Evolutionary conservation across 2,797 vertebrate species (phyloP).

Genomic region (Fistularia tabacaria): DNA sequence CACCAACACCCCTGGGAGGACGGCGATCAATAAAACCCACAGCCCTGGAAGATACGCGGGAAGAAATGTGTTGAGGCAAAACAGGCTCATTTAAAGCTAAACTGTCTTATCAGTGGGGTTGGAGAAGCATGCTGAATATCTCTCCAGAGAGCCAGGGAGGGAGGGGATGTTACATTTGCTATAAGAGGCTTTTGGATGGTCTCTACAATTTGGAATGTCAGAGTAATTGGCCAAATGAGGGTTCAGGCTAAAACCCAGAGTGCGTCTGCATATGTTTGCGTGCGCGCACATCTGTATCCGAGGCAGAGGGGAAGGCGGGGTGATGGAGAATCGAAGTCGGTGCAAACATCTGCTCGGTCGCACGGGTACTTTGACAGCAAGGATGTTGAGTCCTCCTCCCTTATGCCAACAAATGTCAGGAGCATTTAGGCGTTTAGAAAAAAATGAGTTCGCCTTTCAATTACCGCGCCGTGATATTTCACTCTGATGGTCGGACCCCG

Average conservation of each 20-base stretch:
- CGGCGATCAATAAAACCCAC: slow-evolving; percentile 70
- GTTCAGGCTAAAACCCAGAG: slow-evolving; percentile 33
- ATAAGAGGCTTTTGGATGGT: slow-evolving; percentile 54
- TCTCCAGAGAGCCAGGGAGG: slow-evolving; percentile 44
- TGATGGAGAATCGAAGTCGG: slow-evolving; percentile 28
- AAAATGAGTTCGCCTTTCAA: slow-evolving; percentile 27
- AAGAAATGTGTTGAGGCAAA: slow-evolving; percentile 72
- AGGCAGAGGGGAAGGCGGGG: not conserved
- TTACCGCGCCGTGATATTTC: slow-evolving; percentile 23
- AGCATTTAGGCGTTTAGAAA: slow-evolving; percentile 31
- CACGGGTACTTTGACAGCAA: slow-evolving; percentile 39
- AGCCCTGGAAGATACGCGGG: slow-evolving; percentile 61
- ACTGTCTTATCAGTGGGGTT: slow-evolving; percentile 66
- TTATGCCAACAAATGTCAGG: slow-evolving; percentile 26
- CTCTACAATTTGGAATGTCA: slow-evolving; percentile 64
- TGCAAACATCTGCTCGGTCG: slow-evolving; percentile 57
- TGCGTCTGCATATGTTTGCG: slow-evolving; percentile 9
- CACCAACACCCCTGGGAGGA: slow-evolving; percentile 61
- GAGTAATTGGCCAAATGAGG: slow-evolving; percentile 66
- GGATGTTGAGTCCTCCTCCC: slow-evolving; percentile 40
- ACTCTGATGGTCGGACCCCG: too few species aligned
- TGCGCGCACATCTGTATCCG: slow-evolving; percentile 13
- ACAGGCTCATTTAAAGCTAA: slow-evolving; percentile 71
- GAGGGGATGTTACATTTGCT: slow-evolving; percentile 43
- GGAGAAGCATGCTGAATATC: slow-evolving; percentile 55